Percentiles rank a stretch among this genome's conserved stretches.
These are phyloP conservation scores for Pseudomugil gertrudae DNA, from an alignment of 2,797 vertebrate genomes.

Conservation along the genomic window DNA sequence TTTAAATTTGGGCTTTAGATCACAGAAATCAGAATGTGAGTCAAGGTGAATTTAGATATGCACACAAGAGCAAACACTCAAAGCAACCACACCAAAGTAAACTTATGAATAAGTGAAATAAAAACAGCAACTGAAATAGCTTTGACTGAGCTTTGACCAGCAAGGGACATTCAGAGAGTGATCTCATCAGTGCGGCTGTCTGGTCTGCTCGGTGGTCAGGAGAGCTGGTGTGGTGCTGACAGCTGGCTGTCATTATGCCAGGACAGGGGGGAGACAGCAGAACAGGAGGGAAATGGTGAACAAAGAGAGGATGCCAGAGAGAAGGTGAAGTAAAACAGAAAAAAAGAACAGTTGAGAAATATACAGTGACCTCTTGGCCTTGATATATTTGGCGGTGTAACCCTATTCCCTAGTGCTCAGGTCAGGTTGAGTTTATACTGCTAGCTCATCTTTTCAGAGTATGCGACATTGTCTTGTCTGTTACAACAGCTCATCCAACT, in stretches of 20 bases:
- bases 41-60: background rate
- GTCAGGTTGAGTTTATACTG: background rate
- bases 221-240: conserved; percentile 45
- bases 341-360: background rate
- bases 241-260: conserved; percentile 61
- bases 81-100: background rate
- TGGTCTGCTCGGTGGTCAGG: conserved; percentile 46
- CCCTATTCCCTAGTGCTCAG: background rate
- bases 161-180: conserved; percentile 34
- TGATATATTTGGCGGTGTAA: conserved; percentile 3
- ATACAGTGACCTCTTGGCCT: conserved; percentile 36
- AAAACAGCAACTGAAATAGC: conserved; percentile 39
- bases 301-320: conserved; percentile 5
- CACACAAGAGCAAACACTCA: conserved; percentile 9
- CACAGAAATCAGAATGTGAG: background rate
- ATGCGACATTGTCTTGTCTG: background rate
- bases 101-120: conserved; percentile 63
- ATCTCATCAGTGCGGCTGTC: conserved; percentile 61
- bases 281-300: conserved; percentile 27
- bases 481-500: background rate
- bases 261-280: conserved; percentile 19
- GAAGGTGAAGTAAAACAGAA: conserved; percentile 8
- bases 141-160: conserved; percentile 23
- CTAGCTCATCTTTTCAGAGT: conserved; percentile 16
- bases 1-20: background rate